Evolutionary conservation across 2,888 invertebrate species (phyloP).

Genomic region (Iselma pallidipennis): DNA sequence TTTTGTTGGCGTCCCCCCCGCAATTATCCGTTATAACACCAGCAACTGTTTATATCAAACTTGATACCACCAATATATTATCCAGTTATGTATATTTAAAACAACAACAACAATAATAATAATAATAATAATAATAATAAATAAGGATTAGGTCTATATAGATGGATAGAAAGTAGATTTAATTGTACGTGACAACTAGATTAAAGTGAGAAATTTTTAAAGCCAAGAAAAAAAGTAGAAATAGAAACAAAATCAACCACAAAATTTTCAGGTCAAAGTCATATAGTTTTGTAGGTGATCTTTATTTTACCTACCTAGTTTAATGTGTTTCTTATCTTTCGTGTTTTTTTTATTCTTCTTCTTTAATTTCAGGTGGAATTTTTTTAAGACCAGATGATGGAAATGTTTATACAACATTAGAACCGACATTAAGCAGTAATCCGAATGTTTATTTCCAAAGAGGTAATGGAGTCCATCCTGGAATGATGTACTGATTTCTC

Average conservation of each 20-base stretch:
- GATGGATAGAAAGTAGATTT: too few relatives aligned
- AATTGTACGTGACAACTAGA: too few relatives aligned
- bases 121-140: background rate
- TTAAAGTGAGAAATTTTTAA: background rate
- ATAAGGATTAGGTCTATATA: too few relatives aligned
- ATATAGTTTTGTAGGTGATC: conserved; percentile 3
- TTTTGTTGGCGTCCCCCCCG: background rate
- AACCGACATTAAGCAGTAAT: conserved; percentile 85
- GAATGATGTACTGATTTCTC: conserved; percentile 80
- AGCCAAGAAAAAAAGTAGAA: background rate
- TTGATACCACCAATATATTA: background rate
- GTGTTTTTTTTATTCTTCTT: background rate
- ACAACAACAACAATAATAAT: background rate
- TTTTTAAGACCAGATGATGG: conserved; percentile 80
- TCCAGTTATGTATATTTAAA: too few relatives aligned
- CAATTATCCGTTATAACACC: background rate
- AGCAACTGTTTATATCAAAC: background rate
- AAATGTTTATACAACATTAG: conserved; percentile 82
- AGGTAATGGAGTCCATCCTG: conserved; percentile 78
- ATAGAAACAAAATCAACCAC: too few relatives aligned
- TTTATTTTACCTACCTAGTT: background rate
- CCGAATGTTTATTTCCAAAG: conserved; percentile 91
- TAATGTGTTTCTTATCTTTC: background rate
- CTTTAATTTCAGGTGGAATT: conserved; percentile 64
- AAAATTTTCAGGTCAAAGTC: background rate